phyloP scores from a whole-genome alignment of 2,797 vertebrate genomes.

The Gambelia wislizenii region DNA sequence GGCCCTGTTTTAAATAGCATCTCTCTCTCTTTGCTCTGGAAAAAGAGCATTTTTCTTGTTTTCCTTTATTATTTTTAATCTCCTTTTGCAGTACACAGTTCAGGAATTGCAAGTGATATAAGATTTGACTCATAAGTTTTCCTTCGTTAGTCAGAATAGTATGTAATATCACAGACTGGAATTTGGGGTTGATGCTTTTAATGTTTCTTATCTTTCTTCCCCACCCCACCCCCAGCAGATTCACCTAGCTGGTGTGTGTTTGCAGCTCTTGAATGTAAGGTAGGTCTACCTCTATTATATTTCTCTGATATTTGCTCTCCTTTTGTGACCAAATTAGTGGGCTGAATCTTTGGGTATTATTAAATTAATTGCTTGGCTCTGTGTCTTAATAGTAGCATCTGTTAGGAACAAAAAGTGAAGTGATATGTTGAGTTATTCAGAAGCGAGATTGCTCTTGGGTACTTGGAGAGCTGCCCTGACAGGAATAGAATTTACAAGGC shows the following conservation, averaged over 20 bases:
- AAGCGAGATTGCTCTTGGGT: background rate
- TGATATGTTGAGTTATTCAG: no score
- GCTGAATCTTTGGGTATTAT: background rate
- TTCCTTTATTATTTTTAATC: no score
- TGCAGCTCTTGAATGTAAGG: constrained; percentile 28
- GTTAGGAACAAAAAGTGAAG: background rate
- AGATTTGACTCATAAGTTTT: background rate
- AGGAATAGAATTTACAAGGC: background rate
- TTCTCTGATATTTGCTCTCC: background rate
- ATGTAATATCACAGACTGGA: background rate
- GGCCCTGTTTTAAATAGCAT: background rate
- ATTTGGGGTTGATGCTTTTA: background rate
- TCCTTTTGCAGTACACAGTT: no score
- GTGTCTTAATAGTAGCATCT: background rate
- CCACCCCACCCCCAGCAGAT: constrained; percentile 34
- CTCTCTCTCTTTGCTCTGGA: background rate
- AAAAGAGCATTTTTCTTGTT: no score
- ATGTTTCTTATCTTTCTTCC: constrained; percentile 17
- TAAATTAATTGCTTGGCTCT: background rate
- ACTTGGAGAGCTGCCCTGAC: background rate
- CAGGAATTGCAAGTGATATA: background rate
- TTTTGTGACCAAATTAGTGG: background rate
- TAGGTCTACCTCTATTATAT: background rate
- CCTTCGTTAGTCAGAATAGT: background rate
- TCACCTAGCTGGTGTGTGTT: background rate